A percentile compares a stretch with the other conserved stretches of the same genome.
Evolutionary conservation across 2,113 vertebrate species (phyloP).

Genomic region (Lophura nycthemera): DNA sequence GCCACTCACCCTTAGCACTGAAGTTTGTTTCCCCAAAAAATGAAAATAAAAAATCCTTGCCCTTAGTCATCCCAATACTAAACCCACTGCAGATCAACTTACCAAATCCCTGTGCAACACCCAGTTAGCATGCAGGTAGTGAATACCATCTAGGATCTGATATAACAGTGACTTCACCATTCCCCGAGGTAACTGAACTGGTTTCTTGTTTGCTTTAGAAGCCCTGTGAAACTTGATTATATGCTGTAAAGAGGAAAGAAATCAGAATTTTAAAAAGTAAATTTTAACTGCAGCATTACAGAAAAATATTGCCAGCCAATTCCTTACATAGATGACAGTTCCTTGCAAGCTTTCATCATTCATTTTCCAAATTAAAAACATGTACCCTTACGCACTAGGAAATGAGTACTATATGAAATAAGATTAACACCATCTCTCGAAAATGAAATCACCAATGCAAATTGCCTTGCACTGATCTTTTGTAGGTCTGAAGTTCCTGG

Average conservation of each 20-base stretch:
- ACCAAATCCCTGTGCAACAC: constrained; percentile 99
- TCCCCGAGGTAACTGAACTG: constrained; percentile 97
- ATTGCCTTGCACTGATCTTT: not conserved
- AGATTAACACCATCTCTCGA: not conserved
- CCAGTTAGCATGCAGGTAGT: constrained; percentile 99
- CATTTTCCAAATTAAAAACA: not conserved
- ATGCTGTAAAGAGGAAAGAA: constrained; percentile 86
- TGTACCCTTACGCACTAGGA: not conserved
- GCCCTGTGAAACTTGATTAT: constrained; percentile 99
- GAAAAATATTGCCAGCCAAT: not conserved
- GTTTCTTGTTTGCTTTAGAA: constrained; percentile 99
- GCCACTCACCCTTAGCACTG: not conserved
- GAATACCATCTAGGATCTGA: constrained; percentile 99
- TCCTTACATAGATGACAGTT: not conserved
- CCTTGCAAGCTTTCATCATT: not conserved
- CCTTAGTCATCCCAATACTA: constrained; percentile 28
- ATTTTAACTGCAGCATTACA: constrained; percentile 6
- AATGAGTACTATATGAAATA: not conserved
- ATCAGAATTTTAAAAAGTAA: constrained; percentile 35
- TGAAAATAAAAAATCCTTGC: not conserved
- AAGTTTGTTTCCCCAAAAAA: not conserved
- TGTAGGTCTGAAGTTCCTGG: not conserved
- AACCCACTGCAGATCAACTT: constrained; percentile 77
- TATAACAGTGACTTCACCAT: constrained; percentile 99
- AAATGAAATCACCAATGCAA: not conserved